phyloP scores from a whole-genome alignment of 2,797 vertebrate species.

The Malurus splendens region DNA sequence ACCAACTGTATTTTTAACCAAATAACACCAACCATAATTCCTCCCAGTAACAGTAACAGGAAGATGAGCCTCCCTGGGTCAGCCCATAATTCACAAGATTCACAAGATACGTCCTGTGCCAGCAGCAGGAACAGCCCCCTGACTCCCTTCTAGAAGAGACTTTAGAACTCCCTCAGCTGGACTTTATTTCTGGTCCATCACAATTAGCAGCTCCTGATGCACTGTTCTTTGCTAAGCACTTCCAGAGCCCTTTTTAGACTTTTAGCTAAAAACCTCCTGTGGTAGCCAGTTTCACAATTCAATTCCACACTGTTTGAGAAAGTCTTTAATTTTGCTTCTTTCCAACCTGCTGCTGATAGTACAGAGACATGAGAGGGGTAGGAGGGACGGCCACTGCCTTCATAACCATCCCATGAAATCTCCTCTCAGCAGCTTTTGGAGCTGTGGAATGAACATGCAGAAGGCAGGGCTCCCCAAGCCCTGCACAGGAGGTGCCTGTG shows the following conservation, averaged over 20 bases:
- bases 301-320: background rate
- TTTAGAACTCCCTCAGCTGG: background rate
- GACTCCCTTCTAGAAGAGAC: background rate
- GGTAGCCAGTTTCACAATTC: background rate
- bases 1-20: background rate
- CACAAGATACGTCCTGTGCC: background rate
- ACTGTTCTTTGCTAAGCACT: background rate
- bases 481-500: background rate
- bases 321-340: background rate
- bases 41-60: background rate
- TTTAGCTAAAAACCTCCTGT: background rate
- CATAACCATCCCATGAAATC: background rate
- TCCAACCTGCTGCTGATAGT: background rate
- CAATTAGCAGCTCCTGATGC: background rate
- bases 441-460: rapidly evolving
- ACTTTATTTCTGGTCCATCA: background rate
- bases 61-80: background rate
- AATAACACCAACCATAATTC: background rate
- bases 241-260: background rate
- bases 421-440: background rate
- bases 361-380: background rate
- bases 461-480: background rate
- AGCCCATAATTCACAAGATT: rapidly evolving
- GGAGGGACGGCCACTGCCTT: background rate
- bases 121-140: background rate